Percentiles rank a stretch among this genome's conserved stretches.
Conservation (phyloP, 2,113 vertebrate species). For the Poecile atricapillus region DNA sequence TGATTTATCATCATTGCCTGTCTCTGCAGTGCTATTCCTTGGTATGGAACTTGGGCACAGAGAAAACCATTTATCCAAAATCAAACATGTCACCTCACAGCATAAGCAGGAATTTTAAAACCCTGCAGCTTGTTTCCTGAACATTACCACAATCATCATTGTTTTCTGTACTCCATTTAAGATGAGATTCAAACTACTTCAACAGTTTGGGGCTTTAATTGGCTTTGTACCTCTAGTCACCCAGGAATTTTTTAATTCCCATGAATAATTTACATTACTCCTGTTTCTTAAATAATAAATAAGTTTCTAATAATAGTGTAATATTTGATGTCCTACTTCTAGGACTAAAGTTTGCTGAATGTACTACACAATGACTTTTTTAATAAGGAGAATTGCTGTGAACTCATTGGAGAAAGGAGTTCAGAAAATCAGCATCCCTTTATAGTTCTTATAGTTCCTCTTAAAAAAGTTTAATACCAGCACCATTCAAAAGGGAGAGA, state of each 20-base stretch:
- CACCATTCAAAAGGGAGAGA: not conserved
- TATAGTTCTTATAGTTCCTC: not conserved
- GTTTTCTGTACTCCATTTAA: not conserved
- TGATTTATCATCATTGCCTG: not conserved
- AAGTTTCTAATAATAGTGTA: constrained; percentile 2
- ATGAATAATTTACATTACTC: not conserved
- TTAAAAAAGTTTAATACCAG: not conserved
- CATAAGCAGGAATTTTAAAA: not conserved
- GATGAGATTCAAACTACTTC: not conserved
- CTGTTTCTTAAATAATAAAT: constrained; percentile 21
- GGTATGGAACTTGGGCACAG: not conserved
- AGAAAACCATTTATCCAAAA: not conserved
- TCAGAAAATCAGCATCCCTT: not conserved
- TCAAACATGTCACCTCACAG: not conserved
- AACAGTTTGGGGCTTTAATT: not conserved
- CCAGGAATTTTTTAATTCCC: not conserved
- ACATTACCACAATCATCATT: not conserved
- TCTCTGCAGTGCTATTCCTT: not conserved
- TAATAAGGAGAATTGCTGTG: not conserved
- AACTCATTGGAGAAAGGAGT: not conserved
- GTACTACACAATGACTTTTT: not conserved
- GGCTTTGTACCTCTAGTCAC: not conserved
- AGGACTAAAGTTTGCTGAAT: not conserved
- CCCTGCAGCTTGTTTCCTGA: not conserved
- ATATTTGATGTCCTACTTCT: not conserved